phyloP scores from a whole-genome alignment of 2,797 vertebrate genomes.

The Enteromius trimaculatus region DNA sequence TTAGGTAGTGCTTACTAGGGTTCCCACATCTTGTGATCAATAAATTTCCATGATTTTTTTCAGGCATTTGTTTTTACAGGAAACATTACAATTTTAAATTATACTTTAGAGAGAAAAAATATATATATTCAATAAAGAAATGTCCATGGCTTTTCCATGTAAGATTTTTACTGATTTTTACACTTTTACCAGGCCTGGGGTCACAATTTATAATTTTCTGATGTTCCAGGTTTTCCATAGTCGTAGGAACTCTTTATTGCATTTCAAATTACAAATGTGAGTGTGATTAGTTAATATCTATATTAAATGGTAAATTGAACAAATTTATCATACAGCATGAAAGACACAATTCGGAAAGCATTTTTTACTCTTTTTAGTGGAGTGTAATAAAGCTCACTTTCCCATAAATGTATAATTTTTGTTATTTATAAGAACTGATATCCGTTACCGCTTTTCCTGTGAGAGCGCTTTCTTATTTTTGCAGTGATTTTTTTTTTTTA shows the following conservation, averaged over 20 bases:
- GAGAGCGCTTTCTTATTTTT: constrained; percentile 64
- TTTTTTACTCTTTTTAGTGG: background rate
- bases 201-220: background rate
- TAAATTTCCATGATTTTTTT: background rate
- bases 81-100: background rate
- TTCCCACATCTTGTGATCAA: constrained; percentile 2
- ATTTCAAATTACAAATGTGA: constrained; percentile 41
- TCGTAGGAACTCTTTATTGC: background rate
- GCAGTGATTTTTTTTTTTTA: constrained; percentile 68
- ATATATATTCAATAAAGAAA: constrained; percentile 11
- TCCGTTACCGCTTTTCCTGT: constrained; percentile 58
- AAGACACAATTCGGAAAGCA: background rate
- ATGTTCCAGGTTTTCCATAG: background rate
- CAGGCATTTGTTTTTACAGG: constrained; percentile 1
- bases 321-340: background rate
- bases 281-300: constrained; percentile 19
- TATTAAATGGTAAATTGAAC: background rate
- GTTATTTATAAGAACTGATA: constrained; percentile 77
- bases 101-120: constrained; percentile 6
- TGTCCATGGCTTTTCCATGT: background rate
- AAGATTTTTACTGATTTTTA: constrained; percentile 9
- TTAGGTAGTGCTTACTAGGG: constrained; percentile 2
- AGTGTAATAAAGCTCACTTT: constrained; percentile 15
- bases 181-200: background rate
- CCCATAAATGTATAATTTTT: constrained; percentile 55